Evolutionary conservation across 2,113 vertebrate genomes (phyloP), one percentile per base, ranked within the genome.

Genomic region (Struthio camelus): DNA sequence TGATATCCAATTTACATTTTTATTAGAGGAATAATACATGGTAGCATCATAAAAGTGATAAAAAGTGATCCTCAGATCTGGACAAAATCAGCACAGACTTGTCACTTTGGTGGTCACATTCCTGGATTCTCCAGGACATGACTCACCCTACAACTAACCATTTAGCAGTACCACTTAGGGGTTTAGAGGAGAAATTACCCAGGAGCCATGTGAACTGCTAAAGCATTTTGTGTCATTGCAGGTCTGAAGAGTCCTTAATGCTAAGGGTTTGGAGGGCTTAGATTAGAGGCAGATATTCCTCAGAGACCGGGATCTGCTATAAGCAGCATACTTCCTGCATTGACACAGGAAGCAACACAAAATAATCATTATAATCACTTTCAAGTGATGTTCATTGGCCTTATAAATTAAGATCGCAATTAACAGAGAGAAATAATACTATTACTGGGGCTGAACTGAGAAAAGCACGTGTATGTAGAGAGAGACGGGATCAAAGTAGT

Each of bases 261-360:
- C 34, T 36, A 7, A 65, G 10, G 32, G 3, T 59, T 85, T 56
- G 32, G n/a, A 56, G 87, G 22, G 16, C 34, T 76, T n/a, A 80
- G 9, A 48, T 73, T 51, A 70, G 61, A 58, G 22, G 16, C 1
- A 90, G 66, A 13, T 70, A 22, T 25, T 86, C 32, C 59, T 80
- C 22, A 77, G 42, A 16, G 66, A 13, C 19, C 61, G 44, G 71
- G 61, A 62, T 46, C 36, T 58, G 32, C 40, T 54, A 6, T 28
- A 19, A 40, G 19, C 0, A 3, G 16, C 7, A 2, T 53, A 46
- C 8, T 19, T 11, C 25, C 56, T 5, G 1, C 23, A 23, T 0
- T 18, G 65, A 75, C 44, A 42, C n/a, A 27, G 65, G 12, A 73
- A 18, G 10, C 6, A 12, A 79, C 46, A 27, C 12, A 79, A 81